Evolutionary conservation across 2,113 vertebrate genomes (phyloP).

Genomic region (Pantherophis guttatus): DNA sequence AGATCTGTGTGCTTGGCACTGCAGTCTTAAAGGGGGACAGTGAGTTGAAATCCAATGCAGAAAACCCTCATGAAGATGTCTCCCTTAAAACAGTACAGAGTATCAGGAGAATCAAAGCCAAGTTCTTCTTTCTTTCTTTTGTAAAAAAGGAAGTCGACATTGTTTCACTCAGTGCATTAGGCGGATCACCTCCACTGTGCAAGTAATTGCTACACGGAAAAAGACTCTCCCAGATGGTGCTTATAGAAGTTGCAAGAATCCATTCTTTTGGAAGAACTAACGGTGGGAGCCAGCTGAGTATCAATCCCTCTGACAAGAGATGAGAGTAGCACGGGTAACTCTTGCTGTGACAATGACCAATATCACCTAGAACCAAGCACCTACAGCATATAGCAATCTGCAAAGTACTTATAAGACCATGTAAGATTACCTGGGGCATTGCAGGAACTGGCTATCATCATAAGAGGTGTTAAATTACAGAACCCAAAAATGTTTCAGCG

Average conservation of each 20-base stretch:
- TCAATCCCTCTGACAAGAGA: conserved; percentile 5
- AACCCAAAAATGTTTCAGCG: conserved; percentile 4
- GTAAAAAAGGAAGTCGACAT: not conserved
- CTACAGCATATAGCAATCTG: conserved; percentile 24
- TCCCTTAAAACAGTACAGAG: not conserved
- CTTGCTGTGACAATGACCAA: conserved; percentile 28
- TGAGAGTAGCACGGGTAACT: conserved; percentile 2
- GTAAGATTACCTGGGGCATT: conserved; percentile 20
- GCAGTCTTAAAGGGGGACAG: not conserved
- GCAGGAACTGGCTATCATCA: conserved; percentile 14
- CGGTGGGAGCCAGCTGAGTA: conserved; percentile 1
- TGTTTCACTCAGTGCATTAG: conserved; percentile 14
- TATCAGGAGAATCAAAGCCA: not conserved
- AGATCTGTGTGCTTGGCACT: not conserved
- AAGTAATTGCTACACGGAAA: conserved; percentile 8
- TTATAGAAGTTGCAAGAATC: conserved; percentile 12
- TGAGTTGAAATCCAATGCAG: not conserved
- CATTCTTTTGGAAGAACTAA: not conserved
- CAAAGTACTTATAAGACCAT: conserved; percentile 10
- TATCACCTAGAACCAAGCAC: conserved; percentile 29
- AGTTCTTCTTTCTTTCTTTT: not conserved
- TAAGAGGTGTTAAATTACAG: conserved; percentile 25
- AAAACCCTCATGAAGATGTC: not conserved
- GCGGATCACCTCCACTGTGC: conserved; percentile 1
- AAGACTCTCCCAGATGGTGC: conserved; percentile 9